Evolutionary conservation across 2,797 vertebrate genomes (phyloP).

Genomic region (Molossus alvarezi): DNA sequence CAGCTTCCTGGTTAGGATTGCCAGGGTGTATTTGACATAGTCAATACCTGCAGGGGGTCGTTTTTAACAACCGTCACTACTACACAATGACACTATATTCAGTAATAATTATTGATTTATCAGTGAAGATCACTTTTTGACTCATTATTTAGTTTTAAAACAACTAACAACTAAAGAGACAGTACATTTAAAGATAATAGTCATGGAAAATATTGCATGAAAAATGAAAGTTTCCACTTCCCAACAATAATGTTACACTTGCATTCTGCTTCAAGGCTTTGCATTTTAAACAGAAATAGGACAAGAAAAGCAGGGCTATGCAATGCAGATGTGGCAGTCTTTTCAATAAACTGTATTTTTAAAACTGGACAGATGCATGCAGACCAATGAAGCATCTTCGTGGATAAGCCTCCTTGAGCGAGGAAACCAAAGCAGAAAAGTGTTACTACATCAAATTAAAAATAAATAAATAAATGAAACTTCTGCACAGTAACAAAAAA

Average conservation of each 20-base stretch:
- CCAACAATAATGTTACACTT: neutral
- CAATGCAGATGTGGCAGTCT: neutral
- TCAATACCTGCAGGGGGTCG: too few species aligned
- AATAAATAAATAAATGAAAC: neutral
- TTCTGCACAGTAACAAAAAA: neutral
- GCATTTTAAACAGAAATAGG: neutral
- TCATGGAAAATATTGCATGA: neutral
- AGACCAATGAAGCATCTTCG: neutral
- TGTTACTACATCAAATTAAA: neutral
- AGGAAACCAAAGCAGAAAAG: neutral
- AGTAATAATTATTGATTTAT: neutral
- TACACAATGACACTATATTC: neutral
- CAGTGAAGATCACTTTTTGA: neutral
- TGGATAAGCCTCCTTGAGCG: too few species aligned
- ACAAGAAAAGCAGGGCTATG: neutral
- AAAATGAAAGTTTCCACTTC: slow-evolving; percentile 17
- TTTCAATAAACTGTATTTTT: neutral
- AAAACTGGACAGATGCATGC: neutral
- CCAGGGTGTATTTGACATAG: neutral
- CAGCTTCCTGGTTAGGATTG: neutral
- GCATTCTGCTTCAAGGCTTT: neutral
- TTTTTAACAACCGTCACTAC: neutral
- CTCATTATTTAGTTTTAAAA: neutral
- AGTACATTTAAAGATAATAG: neutral
- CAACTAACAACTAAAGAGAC: neutral